phyloP scores from a whole-genome alignment of 2,888 invertebrate genomes.

The Ferrisia virgata region DNA sequence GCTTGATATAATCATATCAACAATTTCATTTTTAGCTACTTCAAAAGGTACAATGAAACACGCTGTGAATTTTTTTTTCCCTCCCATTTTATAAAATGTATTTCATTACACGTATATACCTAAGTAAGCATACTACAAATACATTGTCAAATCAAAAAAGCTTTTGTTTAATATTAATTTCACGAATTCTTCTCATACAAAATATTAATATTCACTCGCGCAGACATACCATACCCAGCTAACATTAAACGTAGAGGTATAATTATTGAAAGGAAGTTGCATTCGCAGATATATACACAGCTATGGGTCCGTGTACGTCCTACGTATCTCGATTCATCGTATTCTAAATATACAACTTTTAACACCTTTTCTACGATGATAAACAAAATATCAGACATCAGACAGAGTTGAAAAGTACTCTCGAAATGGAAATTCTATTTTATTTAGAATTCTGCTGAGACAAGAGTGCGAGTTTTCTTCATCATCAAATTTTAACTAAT shows the following conservation, averaged over 20 bases:
- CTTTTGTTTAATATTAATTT: background rate
- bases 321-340: background rate
- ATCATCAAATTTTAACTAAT: background rate
- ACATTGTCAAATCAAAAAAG: background rate
- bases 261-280: background rate
- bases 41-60: no score
- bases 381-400: background rate
- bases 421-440: background rate
- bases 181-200: background rate
- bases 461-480: background rate
- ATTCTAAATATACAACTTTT: background rate
- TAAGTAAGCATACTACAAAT: no score
- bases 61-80: no score
- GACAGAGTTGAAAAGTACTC: background rate
- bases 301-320: no score
- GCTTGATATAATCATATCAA: no score
- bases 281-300: background rate
- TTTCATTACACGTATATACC: background rate
- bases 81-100: background rate
- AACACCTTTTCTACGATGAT: background rate
- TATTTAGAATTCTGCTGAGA: background rate
- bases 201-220: background rate
- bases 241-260: background rate
- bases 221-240: background rate
- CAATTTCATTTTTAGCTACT: no score